These are phyloP conservation scores for Trigoniulus corallinus DNA, from an alignment of 1,140 invertebrate genomes.

Conservation along the genomic window DNA sequence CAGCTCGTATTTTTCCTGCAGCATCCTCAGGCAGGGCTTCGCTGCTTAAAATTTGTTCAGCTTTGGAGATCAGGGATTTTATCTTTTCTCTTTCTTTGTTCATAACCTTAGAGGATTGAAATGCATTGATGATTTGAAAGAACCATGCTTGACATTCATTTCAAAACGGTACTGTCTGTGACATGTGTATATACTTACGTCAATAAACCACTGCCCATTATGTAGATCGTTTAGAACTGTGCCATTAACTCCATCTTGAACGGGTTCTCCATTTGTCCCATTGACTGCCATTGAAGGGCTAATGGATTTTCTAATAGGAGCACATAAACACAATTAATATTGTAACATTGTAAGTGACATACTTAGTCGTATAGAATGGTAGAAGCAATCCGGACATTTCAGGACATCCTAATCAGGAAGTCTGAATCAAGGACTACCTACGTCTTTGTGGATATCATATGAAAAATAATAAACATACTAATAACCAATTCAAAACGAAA, in stretches of 20 bases:
- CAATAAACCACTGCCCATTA: constrained; percentile 57
- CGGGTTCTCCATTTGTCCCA: not conserved
- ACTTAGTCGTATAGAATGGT: too few relatives aligned
- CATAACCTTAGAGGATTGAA: constrained; percentile 36
- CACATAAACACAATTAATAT: too few relatives aligned
- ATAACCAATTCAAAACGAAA: too few relatives aligned
- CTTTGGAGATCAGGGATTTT: constrained; percentile 41
- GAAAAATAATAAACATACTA: too few relatives aligned
- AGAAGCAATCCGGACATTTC: too few relatives aligned
- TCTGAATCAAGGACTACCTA: too few relatives aligned
- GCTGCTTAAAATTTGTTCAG: constrained; percentile 45
- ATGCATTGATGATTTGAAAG: not conserved
- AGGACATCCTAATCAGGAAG: too few relatives aligned
- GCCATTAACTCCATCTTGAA: not conserved
- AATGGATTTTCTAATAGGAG: too few relatives aligned
- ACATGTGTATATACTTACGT: constrained; percentile 20
- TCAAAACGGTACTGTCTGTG: too few relatives aligned
- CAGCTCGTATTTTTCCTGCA: constrained; percentile 62
- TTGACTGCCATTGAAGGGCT: too few relatives aligned
- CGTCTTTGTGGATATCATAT: too few relatives aligned
- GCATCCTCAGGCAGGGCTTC: constrained; percentile 49
- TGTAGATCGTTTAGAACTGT: constrained; percentile 11
- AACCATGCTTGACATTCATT: not conserved
- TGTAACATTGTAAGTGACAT: too few relatives aligned
- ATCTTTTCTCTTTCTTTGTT: constrained; percentile 51